A percentile compares a stretch with the other conserved stretches of the same genome.
Conservation (phyloP, 2,888 invertebrate species). For the Schrankia costaestrigalis region DNA sequence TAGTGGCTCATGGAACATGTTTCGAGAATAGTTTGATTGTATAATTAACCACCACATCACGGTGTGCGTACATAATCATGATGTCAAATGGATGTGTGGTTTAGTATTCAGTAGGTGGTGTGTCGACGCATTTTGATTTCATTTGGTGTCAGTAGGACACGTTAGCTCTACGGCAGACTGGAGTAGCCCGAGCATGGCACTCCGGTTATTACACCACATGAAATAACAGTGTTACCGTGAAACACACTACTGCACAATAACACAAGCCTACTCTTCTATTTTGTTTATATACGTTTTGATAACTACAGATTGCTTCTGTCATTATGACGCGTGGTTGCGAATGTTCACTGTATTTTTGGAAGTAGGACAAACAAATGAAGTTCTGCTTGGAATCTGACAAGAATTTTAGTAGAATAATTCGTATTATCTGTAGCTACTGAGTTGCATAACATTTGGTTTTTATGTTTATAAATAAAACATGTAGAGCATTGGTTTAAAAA, state of each 20-base stretch:
- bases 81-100: constrained; percentile 42
- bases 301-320: constrained; percentile 39
- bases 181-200: constrained; percentile 34
- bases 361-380: constrained; percentile 43
- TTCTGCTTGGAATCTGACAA: constrained; percentile 39
- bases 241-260: constrained; percentile 19
- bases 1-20: constrained; percentile 48
- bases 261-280: constrained; percentile 14
- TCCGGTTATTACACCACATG: constrained; percentile 43
- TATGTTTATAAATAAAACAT: constrained; percentile 3
- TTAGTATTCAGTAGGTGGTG: constrained; percentile 50
- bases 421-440: neutral
- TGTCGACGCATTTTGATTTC: constrained; percentile 59
- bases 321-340: constrained; percentile 32
- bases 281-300: too few relatives aligned
- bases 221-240: constrained; percentile 44
- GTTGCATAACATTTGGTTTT: constrained; percentile 1
- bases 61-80: constrained; percentile 38
- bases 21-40: constrained; percentile 51
- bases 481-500: neutral
- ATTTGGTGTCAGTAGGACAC: constrained; percentile 71
- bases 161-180: constrained; percentile 48
- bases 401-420: constrained; percentile 8
- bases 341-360: constrained; percentile 43
- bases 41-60: constrained; percentile 48